A percentile compares a stretch with the other conserved stretches of the same genome.
phyloP scores from a whole-genome alignment of 2,113 vertebrate genomes.

The Ellobius talpinus region DNA sequence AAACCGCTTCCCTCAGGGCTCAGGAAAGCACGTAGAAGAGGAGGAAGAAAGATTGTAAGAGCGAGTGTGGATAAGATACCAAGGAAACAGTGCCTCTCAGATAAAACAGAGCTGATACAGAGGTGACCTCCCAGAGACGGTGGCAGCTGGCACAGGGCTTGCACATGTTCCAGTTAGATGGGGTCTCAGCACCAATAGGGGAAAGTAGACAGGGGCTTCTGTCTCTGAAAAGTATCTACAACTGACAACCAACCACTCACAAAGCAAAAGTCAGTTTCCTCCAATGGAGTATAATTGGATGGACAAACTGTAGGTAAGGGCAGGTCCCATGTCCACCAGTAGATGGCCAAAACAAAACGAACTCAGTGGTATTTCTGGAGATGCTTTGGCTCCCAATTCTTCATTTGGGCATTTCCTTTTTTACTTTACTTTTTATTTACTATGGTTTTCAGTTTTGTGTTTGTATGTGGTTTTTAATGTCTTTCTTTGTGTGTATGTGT shows the following conservation, averaged over 20 bases:
- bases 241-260: background rate
- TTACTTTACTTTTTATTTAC: background rate
- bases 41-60: background rate
- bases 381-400: background rate
- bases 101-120: background rate
- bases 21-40: background rate
- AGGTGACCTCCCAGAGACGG: background rate
- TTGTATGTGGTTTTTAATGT: background rate
- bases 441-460: background rate
- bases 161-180: background rate
- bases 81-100: background rate
- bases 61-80: too few species aligned
- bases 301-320: background rate
- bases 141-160: background rate
- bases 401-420: background rate
- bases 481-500: background rate
- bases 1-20: background rate
- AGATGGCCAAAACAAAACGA: background rate
- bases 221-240: too few species aligned
- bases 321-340: too few species aligned
- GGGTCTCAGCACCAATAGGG: background rate
- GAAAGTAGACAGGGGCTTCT: background rate
- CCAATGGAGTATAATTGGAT: background rate
- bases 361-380: background rate
- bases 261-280: background rate